Evolutionary conservation across 2,888 invertebrate species (phyloP), one percentile per base, ranked within the genome.

Genomic region (Tenthredo distinguenda): DNA sequence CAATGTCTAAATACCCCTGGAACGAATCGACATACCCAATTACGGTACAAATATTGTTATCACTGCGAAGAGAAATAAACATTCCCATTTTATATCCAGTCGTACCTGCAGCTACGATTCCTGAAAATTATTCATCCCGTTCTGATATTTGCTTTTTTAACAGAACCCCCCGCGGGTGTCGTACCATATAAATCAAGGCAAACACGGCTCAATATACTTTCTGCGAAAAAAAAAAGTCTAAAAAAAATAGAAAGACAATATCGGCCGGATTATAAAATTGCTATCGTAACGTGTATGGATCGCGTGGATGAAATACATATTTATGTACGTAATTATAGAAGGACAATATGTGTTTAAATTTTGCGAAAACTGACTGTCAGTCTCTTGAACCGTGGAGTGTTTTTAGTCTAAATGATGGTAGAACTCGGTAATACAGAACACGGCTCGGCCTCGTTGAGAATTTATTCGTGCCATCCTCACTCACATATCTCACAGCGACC

Each of bases 401-500:
- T 62, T 62, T 81, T 40, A 21, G 81, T 58, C 37, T 81, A 40
- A 81, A 81, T 62, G 58, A 62, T 37, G 37, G 40, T 7, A n/a
- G 79, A 55, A 58, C 34, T 58, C 21, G 79, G 79, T 40, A 62
- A 81, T 81, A 21, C 58, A 34, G 62, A 62, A 81, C 62, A 62
- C 37, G 15, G 62, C n/a, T 40, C 21, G 47, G 31, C 34, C 65
- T 83, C 81, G 62, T 81, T 58, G 81, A 68, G 68, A 83, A 83
- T 83, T 83, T 83, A 83, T 83, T 83, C 83, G 47, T 31, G 83
- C 83, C 83, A 47, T 83, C 71, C 83, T 83, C 83, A 83, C 47
- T 83, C 68, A 31, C 83, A 83, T 83, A 83, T 83, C 83, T 83
- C 83, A 83, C 83, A 18, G 40, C 71, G 83, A 83, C 83, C 83